phyloP scores from a whole-genome alignment of 2,797 vertebrate genomes.

The Argyrosomus regius region DNA sequence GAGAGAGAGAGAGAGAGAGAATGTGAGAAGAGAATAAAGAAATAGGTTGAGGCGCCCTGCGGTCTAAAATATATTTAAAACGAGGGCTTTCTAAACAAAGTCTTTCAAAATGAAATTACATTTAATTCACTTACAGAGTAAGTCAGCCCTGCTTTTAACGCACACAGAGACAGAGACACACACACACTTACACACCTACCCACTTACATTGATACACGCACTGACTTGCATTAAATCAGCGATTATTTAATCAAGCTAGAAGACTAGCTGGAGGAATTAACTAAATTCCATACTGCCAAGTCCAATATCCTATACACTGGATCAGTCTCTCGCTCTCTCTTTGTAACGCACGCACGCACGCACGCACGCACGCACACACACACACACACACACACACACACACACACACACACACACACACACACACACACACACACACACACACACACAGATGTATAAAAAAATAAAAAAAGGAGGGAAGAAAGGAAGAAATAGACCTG shows the following conservation, averaged over 20 bases:
- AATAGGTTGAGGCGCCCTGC: conserved; percentile 36
- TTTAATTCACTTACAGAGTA: conserved; percentile 88
- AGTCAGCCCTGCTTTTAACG: conserved; percentile 76
- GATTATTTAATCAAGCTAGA: conserved; percentile 83
- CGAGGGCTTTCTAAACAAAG: conserved; percentile 76
- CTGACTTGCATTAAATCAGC: conserved; percentile 78
- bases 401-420: conserved; percentile 12
- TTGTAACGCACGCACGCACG: neutral
- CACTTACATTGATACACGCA: conserved; percentile 45
- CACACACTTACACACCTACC: conserved; percentile 17
- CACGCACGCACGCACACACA: conserved; percentile 21
- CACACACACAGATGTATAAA: conserved; percentile 13
- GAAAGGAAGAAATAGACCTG: conserved; percentile 27
- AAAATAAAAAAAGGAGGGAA: neutral
- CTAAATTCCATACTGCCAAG: conserved; percentile 78
- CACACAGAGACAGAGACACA: conserved; percentile 63
- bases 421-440: conserved; percentile 10
- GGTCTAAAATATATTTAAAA: conserved; percentile 69
- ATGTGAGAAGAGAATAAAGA: conserved; percentile 25
- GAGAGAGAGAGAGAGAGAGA: conserved; percentile 5
- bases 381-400: conserved; percentile 14
- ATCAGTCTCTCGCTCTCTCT: conserved; percentile 51
- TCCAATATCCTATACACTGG: conserved; percentile 76
- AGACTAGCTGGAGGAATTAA: conserved; percentile 78
- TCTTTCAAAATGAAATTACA: conserved; percentile 83